phyloP scores from a whole-genome alignment of 2,888 invertebrate genomes.

The Noctua janthe region DNA sequence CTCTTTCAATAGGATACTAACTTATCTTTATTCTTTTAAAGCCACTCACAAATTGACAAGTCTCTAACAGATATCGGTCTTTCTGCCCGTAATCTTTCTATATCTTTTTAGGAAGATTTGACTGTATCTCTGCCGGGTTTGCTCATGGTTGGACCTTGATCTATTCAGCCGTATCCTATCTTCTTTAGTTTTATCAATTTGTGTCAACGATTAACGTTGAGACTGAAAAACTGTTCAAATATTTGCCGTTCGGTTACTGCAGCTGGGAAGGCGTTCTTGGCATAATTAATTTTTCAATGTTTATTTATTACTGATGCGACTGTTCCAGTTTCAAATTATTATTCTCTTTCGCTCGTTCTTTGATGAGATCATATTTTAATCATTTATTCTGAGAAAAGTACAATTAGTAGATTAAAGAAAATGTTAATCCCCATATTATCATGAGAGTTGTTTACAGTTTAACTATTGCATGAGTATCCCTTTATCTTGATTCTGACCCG shows the following conservation, averaged over 20 bases:
- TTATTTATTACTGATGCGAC: background rate
- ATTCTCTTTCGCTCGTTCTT: background rate
- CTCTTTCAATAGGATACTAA: slow-evolving; percentile 23
- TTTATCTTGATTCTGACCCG: slow-evolving; percentile 64
- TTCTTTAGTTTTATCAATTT: slow-evolving; percentile 49
- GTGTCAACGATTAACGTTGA: slow-evolving; percentile 34
- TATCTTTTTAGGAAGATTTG: slow-evolving; percentile 47
- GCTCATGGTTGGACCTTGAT: slow-evolving; percentile 50
- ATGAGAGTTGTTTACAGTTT: slow-evolving; percentile 42
- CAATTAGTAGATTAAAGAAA: slow-evolving; percentile 23
- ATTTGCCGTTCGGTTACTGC: slow-evolving; percentile 16
- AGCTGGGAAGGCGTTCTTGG: background rate
- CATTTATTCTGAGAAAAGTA: slow-evolving; percentile 32
- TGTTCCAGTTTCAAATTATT: background rate
- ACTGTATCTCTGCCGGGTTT: slow-evolving; percentile 21
- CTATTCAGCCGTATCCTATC: slow-evolving; percentile 31
- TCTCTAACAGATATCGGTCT: background rate
- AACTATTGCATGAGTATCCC: slow-evolving; percentile 42
- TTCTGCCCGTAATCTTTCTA: slow-evolving; percentile 13
- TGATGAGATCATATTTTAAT: background rate
- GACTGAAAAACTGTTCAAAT: slow-evolving; percentile 27
- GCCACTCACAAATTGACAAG: background rate
- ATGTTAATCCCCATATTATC: slow-evolving; percentile 36
- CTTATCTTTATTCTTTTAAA: background rate
- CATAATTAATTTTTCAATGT: slow-evolving; percentile 1